Percentiles rank a stretch among this genome's conserved stretches.
phyloP scores from a whole-genome alignment of 2,888 invertebrate genomes.

The Microplitis manilae region DNA sequence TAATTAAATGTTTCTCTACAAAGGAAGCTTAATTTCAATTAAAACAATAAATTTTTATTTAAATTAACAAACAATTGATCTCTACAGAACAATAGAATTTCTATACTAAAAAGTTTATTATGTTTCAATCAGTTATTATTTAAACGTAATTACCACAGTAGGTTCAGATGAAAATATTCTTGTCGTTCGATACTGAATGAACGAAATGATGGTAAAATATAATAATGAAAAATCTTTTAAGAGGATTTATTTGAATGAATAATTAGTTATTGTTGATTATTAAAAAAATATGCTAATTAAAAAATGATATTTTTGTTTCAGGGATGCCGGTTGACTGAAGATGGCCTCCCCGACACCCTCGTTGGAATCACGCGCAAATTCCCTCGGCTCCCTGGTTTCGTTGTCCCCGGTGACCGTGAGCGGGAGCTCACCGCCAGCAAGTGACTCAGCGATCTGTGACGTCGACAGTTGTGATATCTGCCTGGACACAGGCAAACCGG shows the following conservation, averaged over 20 bases:
- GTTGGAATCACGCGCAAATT: conserved; percentile 93
- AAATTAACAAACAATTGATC: conserved; percentile 5
- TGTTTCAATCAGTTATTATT: no score
- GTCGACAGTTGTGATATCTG: conserved; percentile 71
- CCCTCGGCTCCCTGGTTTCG: conserved; percentile 86
- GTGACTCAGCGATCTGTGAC: conserved; percentile 87
- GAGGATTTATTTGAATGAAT: no score
- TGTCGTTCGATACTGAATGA: no score
- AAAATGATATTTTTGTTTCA: conserved; percentile 74
- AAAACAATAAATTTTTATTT: no score
- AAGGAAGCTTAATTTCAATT: conserved; percentile 4
- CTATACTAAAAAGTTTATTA: no score
- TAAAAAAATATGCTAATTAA: no score
- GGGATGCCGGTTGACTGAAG: conserved; percentile 92
- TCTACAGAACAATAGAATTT: no score
- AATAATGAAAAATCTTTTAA: no score
- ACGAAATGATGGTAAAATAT: no score
- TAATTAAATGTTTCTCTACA: background rate
- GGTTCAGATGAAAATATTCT: no score
- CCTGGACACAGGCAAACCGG: conserved; percentile 67
- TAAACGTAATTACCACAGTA: no score
- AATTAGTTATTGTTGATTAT: no score
- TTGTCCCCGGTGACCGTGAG: conserved; percentile 85
- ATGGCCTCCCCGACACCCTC: conserved; percentile 95
- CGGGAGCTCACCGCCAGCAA: conserved; percentile 90